Evolutionary conservation across 2,888 invertebrate genomes (phyloP).

Genomic region (Harpalus rubripes): DNA sequence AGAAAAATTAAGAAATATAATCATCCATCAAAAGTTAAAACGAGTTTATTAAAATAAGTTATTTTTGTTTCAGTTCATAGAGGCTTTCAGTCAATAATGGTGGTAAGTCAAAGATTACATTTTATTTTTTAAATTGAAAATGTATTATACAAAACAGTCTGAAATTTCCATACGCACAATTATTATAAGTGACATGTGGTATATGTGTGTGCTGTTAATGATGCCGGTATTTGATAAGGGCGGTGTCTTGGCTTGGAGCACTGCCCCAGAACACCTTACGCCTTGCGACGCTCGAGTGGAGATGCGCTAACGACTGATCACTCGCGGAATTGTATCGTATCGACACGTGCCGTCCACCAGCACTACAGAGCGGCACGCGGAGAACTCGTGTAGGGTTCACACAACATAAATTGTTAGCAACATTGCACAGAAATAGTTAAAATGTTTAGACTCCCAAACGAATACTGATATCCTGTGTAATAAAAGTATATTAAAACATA

Average conservation of each 20-base stretch:
- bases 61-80: too few relatives aligned
- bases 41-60: too few relatives aligned
- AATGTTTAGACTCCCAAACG: too few relatives aligned
- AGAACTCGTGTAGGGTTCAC: neutral
- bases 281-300: neutral
- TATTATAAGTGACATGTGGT: neutral
- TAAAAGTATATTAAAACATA: too few relatives aligned
- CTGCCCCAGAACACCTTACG: conserved; percentile 31
- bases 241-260: neutral
- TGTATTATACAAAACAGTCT: neutral
- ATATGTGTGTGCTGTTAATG: neutral
- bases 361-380: conserved; percentile 33
- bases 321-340: conserved; percentile 67
- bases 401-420: too few relatives aligned
- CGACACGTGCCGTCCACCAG: conserved; percentile 46
- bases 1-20: too few relatives aligned
- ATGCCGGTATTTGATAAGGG: neutral
- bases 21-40: too few relatives aligned
- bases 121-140: neutral
- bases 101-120: too few relatives aligned
- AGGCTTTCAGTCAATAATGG: too few relatives aligned
- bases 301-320: conserved; percentile 71
- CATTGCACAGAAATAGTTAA: too few relatives aligned
- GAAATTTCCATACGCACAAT: neutral
- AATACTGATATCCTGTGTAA: too few relatives aligned